Evolutionary conservation across 2,888 invertebrate genomes (phyloP), one percentile per base, ranked within the genome.

Genomic region (Cosmia pyralina): DNA sequence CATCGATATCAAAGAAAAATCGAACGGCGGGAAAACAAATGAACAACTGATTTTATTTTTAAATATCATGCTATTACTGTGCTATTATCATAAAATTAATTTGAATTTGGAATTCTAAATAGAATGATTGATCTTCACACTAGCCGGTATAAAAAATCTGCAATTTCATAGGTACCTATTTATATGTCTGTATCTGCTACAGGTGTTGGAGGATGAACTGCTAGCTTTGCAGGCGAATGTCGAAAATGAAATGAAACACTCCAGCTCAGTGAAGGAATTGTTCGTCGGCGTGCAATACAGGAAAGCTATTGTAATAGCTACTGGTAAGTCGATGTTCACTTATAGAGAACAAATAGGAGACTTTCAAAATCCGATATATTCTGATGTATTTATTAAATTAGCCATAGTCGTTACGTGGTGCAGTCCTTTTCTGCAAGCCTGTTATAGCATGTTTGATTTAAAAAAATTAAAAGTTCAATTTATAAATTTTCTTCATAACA

Each of bases 261-360:
- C 95, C 7, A 96, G 94, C 41, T 90, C 94, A 0, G 84, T 93
- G 0, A 90, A 90, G 81, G 97, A 97, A 83, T 88, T 97, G 1
- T 94, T 97, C 69, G 88, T 89, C 1, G 96, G 96, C 2, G 87
- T 83, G 2, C 96, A 96, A 59, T 97, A 97, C 70, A 90, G 96
- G 46, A 94, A 92, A 67, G 95, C 95, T 11, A 86, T 96, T n/a
- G 83, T 94, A 46, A 93, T 96, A 60, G 89, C 94, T 46, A 83
- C 89, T 50, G 96, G 96, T 96, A 81, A 83, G 83, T 74, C 22
- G n/a, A 53, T 41, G 34, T 34, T 69, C 28, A 28, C n/a, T 13
- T 44, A 28, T 13, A 10, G 4, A 46, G 17, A 46, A n/a, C 15
- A 41, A 10, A n/a, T 13, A 46, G 1, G 65, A 38, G 22, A 2